A percentile compares a stretch with the other conserved stretches of the same genome.
These are phyloP conservation scores for Pseudochirops corinnae DNA, from an alignment of 2,797 vertebrate species.

Conservation along the genomic window DNA sequence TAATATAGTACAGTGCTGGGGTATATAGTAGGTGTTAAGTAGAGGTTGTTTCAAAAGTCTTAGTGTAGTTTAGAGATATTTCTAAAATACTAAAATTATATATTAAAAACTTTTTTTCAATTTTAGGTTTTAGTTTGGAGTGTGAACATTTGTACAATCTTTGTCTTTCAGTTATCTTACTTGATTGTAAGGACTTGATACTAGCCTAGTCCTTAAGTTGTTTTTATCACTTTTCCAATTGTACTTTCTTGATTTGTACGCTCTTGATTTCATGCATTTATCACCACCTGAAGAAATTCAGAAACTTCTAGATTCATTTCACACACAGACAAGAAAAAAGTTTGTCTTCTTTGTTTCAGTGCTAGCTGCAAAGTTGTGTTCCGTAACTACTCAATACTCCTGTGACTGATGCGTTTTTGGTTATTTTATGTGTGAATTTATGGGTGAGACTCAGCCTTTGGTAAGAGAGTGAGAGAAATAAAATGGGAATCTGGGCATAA, in stretches of 20 bases:
- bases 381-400: not conserved
- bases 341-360: not conserved
- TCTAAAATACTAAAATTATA: not conserved
- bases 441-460: not conserved
- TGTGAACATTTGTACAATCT: not conserved
- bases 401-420: not conserved
- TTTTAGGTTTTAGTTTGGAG: not conserved
- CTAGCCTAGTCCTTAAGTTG: not conserved
- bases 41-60: not conserved
- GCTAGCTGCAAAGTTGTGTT: not conserved
- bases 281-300: not conserved
- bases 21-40: not conserved
- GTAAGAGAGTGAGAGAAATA: not conserved
- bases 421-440: not conserved
- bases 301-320: not conserved
- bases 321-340: not conserved
- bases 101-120: not conserved
- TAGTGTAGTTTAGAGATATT: not conserved
- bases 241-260: no score
- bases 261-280: not conserved
- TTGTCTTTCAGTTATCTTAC: not conserved
- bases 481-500: not conserved
- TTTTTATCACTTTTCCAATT: constrained; percentile 9
- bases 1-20: not conserved
- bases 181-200: not conserved